Percentiles rank a stretch among this genome's conserved stretches.
These are phyloP conservation scores for Mylabris sibirica DNA, from an alignment of 2,888 invertebrate species.

Conservation along the genomic window DNA sequence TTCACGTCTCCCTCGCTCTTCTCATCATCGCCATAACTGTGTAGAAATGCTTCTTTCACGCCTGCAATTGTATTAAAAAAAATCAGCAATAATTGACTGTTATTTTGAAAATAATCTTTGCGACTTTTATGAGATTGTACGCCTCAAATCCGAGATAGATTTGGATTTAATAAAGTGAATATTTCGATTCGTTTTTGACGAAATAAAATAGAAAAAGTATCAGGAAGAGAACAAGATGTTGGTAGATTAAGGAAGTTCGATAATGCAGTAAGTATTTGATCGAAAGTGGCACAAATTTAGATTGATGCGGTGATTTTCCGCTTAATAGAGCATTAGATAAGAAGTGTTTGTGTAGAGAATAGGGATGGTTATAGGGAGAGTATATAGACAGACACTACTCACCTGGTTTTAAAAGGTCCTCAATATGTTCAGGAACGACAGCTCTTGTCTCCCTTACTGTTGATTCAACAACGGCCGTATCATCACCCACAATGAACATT, in stretches of 20 bases:
- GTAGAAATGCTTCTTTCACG: slow-evolving; percentile 65
- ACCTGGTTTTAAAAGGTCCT: slow-evolving; percentile 55
- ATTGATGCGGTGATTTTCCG: slow-evolving; percentile 39
- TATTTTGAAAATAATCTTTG: too few species aligned
- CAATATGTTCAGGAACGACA: slow-evolving; percentile 56
- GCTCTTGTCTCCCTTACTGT: slow-evolving; percentile 67
- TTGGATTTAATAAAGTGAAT: too few species aligned
- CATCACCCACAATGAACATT: slow-evolving; percentile 58
- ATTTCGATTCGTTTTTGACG: too few species aligned
- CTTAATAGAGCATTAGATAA: slow-evolving; percentile 26
- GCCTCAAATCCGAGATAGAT: too few species aligned
- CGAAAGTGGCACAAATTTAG: slow-evolving; percentile 42
- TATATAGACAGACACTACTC: too few species aligned
- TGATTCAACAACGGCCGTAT: slow-evolving; percentile 66
- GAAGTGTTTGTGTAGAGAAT: too few species aligned
- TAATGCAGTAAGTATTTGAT: slow-evolving; percentile 25
- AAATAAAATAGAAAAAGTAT: not conserved
- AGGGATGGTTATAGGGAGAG: not conserved
- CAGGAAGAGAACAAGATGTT: not conserved
- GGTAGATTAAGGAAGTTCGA: slow-evolving; percentile 21
- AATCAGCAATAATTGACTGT: not conserved
- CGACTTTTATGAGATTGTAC: too few species aligned
- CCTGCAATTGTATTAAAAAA: slow-evolving; percentile 50
- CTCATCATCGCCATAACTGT: slow-evolving; percentile 67
- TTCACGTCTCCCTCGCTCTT: slow-evolving; percentile 65